phyloP scores from a whole-genome alignment of 2,113 vertebrate genomes.

The Sceloporus tristichus region DNA sequence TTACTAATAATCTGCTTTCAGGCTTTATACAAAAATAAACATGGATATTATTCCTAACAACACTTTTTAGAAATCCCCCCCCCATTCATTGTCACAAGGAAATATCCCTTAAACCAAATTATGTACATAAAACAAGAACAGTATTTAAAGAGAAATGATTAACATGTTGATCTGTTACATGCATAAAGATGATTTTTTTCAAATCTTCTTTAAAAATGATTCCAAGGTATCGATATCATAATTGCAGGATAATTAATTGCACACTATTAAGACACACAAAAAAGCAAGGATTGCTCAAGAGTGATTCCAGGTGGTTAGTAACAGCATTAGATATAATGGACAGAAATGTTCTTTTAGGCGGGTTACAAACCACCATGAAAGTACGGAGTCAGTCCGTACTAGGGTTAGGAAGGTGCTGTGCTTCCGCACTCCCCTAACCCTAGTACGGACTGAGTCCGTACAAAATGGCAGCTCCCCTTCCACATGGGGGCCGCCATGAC shows the following conservation, averaged over 20 bases:
- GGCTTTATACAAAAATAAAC: not conserved
- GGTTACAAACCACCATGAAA: too few relatives aligned
- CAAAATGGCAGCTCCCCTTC: too few relatives aligned
- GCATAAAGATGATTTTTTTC: not conserved
- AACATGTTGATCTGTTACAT: not conserved
- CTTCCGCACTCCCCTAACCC: too few relatives aligned
- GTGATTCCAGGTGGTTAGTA: not conserved
- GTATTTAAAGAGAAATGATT: not conserved
- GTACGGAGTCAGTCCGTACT: too few relatives aligned
- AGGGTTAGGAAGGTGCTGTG: too few relatives aligned
- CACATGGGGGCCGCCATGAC: too few relatives aligned
- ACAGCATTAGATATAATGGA: not conserved
- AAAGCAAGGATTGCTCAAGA: not conserved
- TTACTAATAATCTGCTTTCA: not conserved
- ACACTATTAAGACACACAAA: not conserved
- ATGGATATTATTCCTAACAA: not conserved
- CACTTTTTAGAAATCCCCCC: not conserved
- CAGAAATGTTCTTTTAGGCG: not conserved
- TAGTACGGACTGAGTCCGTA: too few relatives aligned
- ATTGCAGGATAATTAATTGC: not conserved
- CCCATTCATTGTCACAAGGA: not conserved
- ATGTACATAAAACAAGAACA: not conserved
- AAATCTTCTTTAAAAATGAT: not conserved
- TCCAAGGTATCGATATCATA: not conserved
- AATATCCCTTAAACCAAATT: not conserved